Evolutionary conservation across 2,888 invertebrate species (phyloP).

Genomic region (Hemaris fuciformis): DNA sequence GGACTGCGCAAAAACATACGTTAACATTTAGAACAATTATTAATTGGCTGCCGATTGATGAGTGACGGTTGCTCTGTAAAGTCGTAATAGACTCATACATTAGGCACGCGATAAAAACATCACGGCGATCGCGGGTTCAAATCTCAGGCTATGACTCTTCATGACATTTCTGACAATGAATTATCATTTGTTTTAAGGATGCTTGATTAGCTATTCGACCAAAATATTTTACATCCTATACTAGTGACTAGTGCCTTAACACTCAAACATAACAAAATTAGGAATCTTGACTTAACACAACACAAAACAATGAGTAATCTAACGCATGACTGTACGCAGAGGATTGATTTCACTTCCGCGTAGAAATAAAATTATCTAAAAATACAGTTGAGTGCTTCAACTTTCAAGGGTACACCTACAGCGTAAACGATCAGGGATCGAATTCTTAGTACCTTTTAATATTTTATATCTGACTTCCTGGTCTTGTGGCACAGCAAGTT

Average conservation of each 20-base stretch:
- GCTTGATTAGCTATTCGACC: background rate
- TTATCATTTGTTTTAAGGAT: too few species aligned
- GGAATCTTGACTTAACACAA: background rate
- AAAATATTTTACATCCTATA: too few species aligned
- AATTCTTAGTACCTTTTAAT: too few species aligned
- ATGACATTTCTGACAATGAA: too few species aligned
- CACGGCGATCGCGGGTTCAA: too few species aligned
- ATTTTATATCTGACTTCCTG: too few species aligned
- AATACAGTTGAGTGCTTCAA: background rate
- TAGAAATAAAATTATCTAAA: constrained; percentile 3
- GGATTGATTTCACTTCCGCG: background rate
- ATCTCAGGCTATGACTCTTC: too few species aligned
- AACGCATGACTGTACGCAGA: background rate
- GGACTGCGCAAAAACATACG: background rate
- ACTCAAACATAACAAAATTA: background rate
- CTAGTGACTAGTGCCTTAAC: background rate
- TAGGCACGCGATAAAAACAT: too few species aligned
- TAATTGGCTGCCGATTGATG: background rate
- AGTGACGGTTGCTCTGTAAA: background rate
- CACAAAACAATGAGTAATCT: background rate
- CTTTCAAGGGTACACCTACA: constrained; percentile 1
- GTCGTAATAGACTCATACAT: too few species aligned
- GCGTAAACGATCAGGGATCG: background rate
- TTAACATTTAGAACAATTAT: background rate
- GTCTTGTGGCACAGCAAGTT: too few species aligned